A percentile compares a stretch with the other conserved stretches of the same genome.
Conservation (phyloP, 2,888 invertebrate species). For the Drosophila borborema region DNA sequence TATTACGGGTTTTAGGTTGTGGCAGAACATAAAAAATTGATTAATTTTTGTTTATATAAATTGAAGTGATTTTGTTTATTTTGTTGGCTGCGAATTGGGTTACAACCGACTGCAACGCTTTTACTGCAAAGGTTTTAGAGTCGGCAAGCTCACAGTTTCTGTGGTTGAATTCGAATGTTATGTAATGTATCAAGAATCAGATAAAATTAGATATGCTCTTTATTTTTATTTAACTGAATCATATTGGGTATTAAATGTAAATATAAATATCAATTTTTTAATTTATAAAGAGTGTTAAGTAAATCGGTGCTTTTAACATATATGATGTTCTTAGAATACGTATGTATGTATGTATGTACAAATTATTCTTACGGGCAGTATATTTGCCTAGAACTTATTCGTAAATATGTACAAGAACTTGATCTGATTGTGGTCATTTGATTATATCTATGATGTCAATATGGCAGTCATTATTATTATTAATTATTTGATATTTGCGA, state of each 20-base stretch:
- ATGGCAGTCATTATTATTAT: conserved; percentile 37
- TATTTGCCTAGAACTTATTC: conserved; percentile 21
- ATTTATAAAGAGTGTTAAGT: conserved; percentile 21
- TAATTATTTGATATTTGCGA: conserved; percentile 8
- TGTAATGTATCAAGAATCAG: conserved; percentile 24
- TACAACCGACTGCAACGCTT: neutral
- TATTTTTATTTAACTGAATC: conserved; percentile 16
- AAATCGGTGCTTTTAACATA: conserved; percentile 26
- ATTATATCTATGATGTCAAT: conserved; percentile 26
- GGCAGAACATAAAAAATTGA: no score
- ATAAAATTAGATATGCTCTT: conserved; percentile 35
- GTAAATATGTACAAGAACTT: conserved; percentile 29
- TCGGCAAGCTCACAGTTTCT: neutral
- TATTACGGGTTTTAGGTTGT: neutral
- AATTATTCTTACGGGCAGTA: conserved; percentile 21
- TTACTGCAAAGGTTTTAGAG: neutral
- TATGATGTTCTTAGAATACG: conserved; percentile 6
- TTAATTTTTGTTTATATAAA: no score
- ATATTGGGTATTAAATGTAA: conserved; percentile 13
- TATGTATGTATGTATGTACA: conserved; percentile 18
- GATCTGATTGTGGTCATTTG: conserved; percentile 27
- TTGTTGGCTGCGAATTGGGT: neutral
- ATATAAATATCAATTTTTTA: conserved; percentile 15
- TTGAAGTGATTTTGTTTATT: neutral
- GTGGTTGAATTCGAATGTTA: neutral